A percentile compares a stretch with the other conserved stretches of the same genome.
phyloP scores from a whole-genome alignment of 2,888 invertebrate species.

The Drosophila kuntzei region DNA sequence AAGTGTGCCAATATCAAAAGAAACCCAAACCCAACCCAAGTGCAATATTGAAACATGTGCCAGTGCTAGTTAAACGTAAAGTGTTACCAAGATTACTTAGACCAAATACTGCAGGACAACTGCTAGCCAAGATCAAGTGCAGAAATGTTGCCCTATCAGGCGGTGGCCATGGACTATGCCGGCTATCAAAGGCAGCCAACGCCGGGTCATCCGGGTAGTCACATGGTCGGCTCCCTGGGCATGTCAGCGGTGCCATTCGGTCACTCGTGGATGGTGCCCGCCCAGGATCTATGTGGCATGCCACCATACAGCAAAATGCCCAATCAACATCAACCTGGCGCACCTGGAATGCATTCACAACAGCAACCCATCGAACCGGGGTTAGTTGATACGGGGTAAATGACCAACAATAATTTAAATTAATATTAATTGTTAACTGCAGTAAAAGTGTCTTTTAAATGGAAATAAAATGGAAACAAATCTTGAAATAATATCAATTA shows the following conservation, averaged over 20 bases:
- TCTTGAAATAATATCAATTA: neutral
- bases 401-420: constrained; percentile 12
- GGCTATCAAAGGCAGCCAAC: constrained; percentile 88
- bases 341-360: constrained; percentile 82
- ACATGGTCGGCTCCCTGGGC: constrained; percentile 87
- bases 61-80: constrained; percentile 45
- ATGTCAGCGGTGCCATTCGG: constrained; percentile 90
- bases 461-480: neutral
- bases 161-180: constrained; percentile 94
- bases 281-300: constrained; percentile 96
- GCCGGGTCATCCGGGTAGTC: constrained; percentile 83
- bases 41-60: constrained; percentile 55
- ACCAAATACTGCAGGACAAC: neutral
- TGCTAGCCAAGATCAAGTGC: neutral
- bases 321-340: constrained; percentile 83
- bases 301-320: constrained; percentile 92
- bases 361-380: constrained; percentile 91
- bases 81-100: constrained; percentile 17
- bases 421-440: too few species aligned
- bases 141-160: constrained; percentile 93
- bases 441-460: too few species aligned
- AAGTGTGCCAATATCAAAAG: constrained; percentile 32
- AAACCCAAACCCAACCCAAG: constrained; percentile 21
- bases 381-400: constrained; percentile 84
- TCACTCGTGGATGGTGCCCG: constrained; percentile 97